These are phyloP conservation scores for Ctenochaetus hawaiiensis DNA, from an alignment of 2,797 vertebrate genomes.

Conservation along the genomic window DNA sequence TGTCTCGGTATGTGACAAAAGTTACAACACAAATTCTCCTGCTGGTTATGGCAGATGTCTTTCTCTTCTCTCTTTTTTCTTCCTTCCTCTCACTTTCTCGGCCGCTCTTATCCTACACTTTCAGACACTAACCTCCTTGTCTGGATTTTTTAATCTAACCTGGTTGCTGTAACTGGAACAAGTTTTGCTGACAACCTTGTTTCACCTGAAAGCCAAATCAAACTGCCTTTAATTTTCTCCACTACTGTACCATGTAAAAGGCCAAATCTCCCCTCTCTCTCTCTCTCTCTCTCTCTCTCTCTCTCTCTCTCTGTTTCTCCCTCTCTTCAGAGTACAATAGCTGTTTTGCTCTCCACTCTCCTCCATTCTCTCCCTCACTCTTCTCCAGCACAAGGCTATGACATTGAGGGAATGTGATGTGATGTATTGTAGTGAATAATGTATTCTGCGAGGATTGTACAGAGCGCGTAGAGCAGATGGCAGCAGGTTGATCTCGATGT, in stretches of 20 bases:
- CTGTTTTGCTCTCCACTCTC: constrained; percentile 63
- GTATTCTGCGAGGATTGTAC: constrained; percentile 84
- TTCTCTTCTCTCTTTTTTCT: background rate
- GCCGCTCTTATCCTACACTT: constrained; percentile 41
- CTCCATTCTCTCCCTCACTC: constrained; percentile 61
- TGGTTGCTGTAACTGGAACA: constrained; percentile 53
- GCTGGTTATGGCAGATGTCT: constrained; percentile 5
- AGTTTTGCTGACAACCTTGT: constrained; percentile 62
- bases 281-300: constrained; percentile 9
- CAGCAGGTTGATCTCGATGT: constrained; percentile 80
- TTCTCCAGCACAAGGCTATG: constrained; percentile 79
- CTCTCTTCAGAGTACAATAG: constrained; percentile 61
- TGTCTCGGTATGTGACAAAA: background rate
- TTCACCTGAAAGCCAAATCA: constrained; percentile 71
- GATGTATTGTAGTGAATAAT: constrained; percentile 86
- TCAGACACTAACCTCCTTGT: constrained; percentile 49
- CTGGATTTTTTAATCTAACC: constrained; percentile 58
- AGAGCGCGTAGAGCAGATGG: constrained; percentile 81
- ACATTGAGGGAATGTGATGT: constrained; percentile 87
- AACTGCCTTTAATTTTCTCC: constrained; percentile 69
- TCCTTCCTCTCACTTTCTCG: constrained; percentile 17
- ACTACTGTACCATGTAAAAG: constrained; percentile 40
- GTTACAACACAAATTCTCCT: constrained; percentile 1
- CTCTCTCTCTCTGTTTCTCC: constrained; percentile 18
- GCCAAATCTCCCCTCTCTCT: constrained; percentile 28